A percentile compares a stretch with the other conserved stretches of the same genome.
These are phyloP conservation scores for sheep (Ovis aries) DNA, from an alignment of 2,113 vertebrate genomes.

Conservation along the genomic window DNA sequence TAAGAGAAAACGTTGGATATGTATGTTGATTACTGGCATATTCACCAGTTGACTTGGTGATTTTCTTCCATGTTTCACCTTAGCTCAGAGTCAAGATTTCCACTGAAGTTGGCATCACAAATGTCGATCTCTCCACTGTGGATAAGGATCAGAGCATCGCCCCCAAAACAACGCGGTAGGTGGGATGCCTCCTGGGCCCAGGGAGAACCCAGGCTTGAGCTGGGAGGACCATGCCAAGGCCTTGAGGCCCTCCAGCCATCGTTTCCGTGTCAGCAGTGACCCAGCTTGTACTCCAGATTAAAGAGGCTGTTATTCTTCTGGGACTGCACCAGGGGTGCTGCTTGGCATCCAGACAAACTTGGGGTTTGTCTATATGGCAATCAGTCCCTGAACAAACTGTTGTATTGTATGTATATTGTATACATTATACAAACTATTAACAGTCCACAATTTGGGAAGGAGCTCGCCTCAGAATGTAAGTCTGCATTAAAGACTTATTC, in stretches of 20 bases:
- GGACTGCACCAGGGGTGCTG: not conserved
- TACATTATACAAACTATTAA: not conserved
- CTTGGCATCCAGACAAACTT: not conserved
- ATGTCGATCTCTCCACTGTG: slow-evolving; percentile 96
- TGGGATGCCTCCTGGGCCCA: not conserved
- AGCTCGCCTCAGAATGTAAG: not conserved
- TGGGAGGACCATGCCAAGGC: not conserved
- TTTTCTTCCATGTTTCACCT: slow-evolving; percentile 40
- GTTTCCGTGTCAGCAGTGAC: not conserved
- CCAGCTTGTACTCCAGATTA: not conserved
- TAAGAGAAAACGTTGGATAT: not conserved
- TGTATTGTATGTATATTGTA: not conserved
- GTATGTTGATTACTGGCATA: not conserved
- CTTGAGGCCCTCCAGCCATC: not conserved
- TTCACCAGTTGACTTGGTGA: not conserved
- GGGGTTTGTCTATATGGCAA: not conserved
- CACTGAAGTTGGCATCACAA: slow-evolving; percentile 94
- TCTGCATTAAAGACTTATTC: not conserved
- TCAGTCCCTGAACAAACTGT: not conserved
- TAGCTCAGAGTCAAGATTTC: slow-evolving; percentile 98
- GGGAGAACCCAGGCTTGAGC: not conserved
- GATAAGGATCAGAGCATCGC: slow-evolving; percentile 99
- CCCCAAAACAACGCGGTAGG: slow-evolving; percentile 93
- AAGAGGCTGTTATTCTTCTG: not conserved
- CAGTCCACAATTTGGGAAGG: not conserved